These are phyloP conservation scores for Tenebrosternarchus preto DNA, from an alignment of 2,113 vertebrate species.

Conservation along the genomic window DNA sequence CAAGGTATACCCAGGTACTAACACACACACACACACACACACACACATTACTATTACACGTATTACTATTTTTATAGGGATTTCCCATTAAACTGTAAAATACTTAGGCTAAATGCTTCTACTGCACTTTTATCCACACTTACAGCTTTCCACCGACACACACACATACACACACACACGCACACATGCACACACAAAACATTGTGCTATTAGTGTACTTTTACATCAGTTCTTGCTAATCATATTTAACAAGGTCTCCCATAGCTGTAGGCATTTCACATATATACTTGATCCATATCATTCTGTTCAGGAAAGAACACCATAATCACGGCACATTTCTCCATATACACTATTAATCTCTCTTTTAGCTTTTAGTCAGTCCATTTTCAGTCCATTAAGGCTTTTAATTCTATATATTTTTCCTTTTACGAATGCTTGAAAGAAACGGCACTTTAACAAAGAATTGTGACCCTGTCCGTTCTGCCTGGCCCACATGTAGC, in stretches of 20 bases:
- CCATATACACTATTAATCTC: neutral
- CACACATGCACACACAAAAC: too few relatives aligned
- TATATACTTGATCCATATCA: neutral
- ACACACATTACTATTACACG: neutral
- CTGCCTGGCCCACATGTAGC: neutral
- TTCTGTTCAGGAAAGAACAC: neutral
- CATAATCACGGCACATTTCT: neutral
- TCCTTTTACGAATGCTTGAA: neutral
- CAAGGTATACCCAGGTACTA: neutral
- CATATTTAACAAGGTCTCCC: neutral
- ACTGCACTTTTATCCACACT: neutral
- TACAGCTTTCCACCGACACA: too few relatives aligned
- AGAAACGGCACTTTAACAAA: too few relatives aligned
- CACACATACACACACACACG: too few relatives aligned
- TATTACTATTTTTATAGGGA: neutral
- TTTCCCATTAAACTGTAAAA: neutral
- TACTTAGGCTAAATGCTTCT: neutral
- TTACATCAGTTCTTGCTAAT: neutral
- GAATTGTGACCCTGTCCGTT: neutral
- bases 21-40: neutral
- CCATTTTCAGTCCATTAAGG: neutral
- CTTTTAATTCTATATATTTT: neutral
- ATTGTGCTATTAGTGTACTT: neutral
- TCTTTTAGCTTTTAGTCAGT: neutral
- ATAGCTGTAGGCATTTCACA: neutral